Evolutionary conservation across 2,888 invertebrate genomes (phyloP), one percentile per base, ranked within the genome.

Genomic region (Apeira syringaria): DNA sequence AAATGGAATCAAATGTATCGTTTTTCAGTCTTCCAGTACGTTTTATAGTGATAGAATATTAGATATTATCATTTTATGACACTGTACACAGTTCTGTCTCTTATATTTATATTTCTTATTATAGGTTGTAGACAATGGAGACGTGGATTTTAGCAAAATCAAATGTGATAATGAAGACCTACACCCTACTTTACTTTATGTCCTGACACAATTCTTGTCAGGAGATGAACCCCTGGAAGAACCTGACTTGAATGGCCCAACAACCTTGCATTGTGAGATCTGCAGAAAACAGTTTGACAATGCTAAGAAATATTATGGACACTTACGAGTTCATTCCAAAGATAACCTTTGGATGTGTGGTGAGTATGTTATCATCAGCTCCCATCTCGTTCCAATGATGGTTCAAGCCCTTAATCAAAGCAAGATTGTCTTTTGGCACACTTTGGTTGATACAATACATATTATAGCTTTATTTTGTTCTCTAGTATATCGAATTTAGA

Each of bases 261-360:
- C 89, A 1, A 83, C 77, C 3, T 58, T 87, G 24, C 82, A 85
- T 40, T 89, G 89, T 43, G 89, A 89, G 52, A 88, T 89, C 34
- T 89, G 89, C 58, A 68, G 68, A 12, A 88, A 86, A 53, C 73
- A 79, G 49, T 89, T 89, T 61, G 87, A 86, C 43, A 88, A 87
- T 47, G 85, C 87, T 6, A 85, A 83, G 48, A 88, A 87, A 51
- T 89, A 89, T 54, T 87, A 87, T 56, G 89, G 89, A 6, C 89
- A 89, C 61, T 58, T 89, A 38, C 64, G 87, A 45, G 81, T 88
- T 5, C 89, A 89, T 63, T 84, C 88, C 1, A 88, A 87, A 47
- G 81, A 86, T 44, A 84, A 81, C 57, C 68, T 80, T 29, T 88
- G 87, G 89, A 68, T 69, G 47, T 89, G 89, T 74, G 88, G 89